phyloP scores from a whole-genome alignment of 53 echinoderm and acorn worm genomes.

The Arbacia lixula region DNA sequence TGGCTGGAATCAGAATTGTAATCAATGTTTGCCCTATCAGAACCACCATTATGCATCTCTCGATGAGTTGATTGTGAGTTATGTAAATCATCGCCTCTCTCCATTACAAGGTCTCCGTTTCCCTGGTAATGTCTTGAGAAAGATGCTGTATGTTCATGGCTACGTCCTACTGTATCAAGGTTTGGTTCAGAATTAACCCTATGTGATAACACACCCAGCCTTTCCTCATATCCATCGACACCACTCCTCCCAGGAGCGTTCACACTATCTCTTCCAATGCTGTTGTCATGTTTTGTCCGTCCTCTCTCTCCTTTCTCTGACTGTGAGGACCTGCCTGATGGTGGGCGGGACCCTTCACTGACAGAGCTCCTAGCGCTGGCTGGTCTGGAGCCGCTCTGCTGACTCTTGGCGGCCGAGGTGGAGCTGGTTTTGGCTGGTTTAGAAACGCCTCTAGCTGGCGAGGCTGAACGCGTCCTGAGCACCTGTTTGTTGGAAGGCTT shows the following conservation, averaged over 20 bases:
- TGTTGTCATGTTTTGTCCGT: neutral
- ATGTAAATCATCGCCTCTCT: neutral
- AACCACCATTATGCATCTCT: neutral
- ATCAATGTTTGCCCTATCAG: too few relatives aligned
- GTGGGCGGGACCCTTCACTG: slow-evolving; percentile 40
- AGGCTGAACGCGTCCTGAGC: slow-evolving; percentile 23
- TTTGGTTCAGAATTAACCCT: slow-evolving; percentile 9
- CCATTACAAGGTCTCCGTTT: neutral
- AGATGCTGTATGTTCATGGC: too few relatives aligned
- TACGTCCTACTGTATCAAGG: neutral
- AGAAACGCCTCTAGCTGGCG: neutral
- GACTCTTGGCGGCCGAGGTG: neutral
- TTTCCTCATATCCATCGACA: neutral
- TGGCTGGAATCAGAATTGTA: too few relatives aligned
- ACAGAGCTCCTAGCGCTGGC: slow-evolving; percentile 25
- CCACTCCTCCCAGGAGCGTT: neutral
- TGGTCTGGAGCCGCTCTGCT: neutral
- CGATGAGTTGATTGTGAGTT: neutral
- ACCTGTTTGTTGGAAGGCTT: neutral
- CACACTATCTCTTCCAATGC: neutral
- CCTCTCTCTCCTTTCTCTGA: slow-evolving; percentile 2
- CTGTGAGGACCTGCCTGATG: slow-evolving; percentile 2
- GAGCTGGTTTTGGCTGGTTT: neutral
- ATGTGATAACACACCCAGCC: neutral
- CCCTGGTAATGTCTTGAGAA: neutral